phyloP scores from a whole-genome alignment of 2,113 vertebrate genomes.

The Hyperopisus bebe region DNA sequence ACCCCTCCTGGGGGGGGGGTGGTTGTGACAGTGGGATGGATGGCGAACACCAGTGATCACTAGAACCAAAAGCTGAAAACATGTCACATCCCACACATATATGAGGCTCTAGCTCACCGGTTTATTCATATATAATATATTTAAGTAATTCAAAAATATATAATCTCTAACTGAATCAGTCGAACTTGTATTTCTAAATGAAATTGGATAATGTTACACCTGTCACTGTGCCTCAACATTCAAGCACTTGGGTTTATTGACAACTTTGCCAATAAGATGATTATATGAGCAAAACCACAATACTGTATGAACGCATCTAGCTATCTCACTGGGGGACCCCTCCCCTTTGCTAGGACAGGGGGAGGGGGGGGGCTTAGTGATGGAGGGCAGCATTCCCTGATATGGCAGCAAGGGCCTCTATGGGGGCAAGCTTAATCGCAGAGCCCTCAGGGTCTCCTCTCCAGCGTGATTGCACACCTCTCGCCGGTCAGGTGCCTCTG shows the following conservation, averaged over 20 bases:
- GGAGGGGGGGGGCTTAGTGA: background rate
- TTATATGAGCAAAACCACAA: background rate
- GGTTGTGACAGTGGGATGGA: background rate
- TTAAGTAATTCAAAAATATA: background rate
- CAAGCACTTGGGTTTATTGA: background rate
- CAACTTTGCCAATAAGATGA: background rate
- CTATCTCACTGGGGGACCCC: background rate
- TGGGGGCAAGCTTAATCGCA: background rate
- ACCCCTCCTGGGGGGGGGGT: background rate
- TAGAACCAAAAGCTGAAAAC: background rate
- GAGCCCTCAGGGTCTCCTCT: background rate
- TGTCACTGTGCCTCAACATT: background rate
- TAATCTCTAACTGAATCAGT: background rate
- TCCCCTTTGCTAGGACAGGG: background rate
- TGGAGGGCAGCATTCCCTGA: background rate
- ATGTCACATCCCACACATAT: background rate
- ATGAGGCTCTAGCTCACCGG: background rate
- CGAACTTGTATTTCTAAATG: background rate
- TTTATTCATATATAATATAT: background rate
- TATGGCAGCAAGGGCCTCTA: background rate
- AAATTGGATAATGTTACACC: background rate
- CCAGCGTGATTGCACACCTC: constrained; percentile 28
- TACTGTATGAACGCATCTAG: background rate
- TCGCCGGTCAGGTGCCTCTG: constrained; percentile 15
- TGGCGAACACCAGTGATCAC: background rate